phyloP scores from a whole-genome alignment of 2,888 invertebrate species.

The Pseudoips prasinana region DNA sequence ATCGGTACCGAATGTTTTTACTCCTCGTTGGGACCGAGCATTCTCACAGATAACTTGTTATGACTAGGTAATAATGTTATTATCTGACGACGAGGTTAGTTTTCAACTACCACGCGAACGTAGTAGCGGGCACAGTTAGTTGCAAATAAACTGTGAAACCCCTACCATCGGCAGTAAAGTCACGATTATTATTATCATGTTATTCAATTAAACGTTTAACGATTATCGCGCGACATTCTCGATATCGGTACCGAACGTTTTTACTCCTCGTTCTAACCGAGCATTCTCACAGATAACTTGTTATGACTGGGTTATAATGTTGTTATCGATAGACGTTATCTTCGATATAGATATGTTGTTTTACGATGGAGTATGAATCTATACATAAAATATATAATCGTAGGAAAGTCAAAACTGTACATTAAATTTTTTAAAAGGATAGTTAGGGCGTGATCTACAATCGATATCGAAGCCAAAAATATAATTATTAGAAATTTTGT shows the following conservation, averaged over 20 bases:
- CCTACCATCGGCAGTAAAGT: too few relatives aligned
- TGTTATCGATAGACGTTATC: conserved; percentile 6
- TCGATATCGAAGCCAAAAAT: too few relatives aligned
- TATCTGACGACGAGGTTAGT: conserved; percentile 10
- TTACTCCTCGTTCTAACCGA: conserved; percentile 17
- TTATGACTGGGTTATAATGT: conserved; percentile 11
- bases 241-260: conserved; percentile 19
- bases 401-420: too few relatives aligned
- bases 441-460: background rate
- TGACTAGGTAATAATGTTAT: conserved; percentile 10
- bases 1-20: conserved; percentile 22
- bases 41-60: conserved; percentile 15
- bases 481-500: too few relatives aligned
- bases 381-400: too few relatives aligned
- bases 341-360: conserved; percentile 4
- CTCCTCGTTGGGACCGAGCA: conserved; percentile 14
- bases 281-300: conserved; percentile 14
- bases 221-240: conserved; percentile 19
- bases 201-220: conserved; percentile 9
- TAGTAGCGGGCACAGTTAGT: too few relatives aligned
- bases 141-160: too few relatives aligned
- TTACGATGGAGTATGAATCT: conserved; percentile 1
- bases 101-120: too few relatives aligned
- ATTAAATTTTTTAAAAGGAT: too few relatives aligned
- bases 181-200: conserved; percentile 7